Evolutionary conservation across 2,797 vertebrate species (phyloP).

Genomic region (Danio tinwini): DNA sequence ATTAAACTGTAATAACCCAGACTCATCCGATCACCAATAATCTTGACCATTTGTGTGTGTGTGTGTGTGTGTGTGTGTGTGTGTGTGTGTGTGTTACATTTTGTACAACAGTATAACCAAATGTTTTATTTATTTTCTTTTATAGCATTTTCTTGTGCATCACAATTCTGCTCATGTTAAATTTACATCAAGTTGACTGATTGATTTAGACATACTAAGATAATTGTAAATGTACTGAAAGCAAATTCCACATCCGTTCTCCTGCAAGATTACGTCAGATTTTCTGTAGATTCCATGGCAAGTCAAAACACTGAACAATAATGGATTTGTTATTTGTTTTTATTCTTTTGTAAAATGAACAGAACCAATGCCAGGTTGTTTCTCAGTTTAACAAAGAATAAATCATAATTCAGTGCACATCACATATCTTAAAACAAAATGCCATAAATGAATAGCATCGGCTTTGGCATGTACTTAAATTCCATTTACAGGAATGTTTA

Average conservation of each 20-base stretch:
- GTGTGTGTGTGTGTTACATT: too few species aligned
- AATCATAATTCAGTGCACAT: background rate
- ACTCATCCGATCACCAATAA: too few species aligned
- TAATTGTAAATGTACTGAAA: too few species aligned
- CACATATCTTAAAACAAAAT: background rate
- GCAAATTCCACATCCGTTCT: background rate
- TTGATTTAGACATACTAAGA: too few species aligned
- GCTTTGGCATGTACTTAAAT: constrained; percentile 26
- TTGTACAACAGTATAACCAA: too few species aligned
- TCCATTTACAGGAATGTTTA: constrained; percentile 26
- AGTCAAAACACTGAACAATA: background rate
- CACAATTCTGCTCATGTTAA: background rate
- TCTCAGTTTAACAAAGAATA: background rate
- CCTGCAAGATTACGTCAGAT: background rate
- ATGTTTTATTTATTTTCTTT: too few species aligned
- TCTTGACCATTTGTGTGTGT: too few species aligned
- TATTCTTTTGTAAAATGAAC: background rate
- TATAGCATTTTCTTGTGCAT: background rate
- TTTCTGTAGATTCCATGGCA: background rate
- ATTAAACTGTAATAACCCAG: too few species aligned
- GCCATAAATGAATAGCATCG: background rate
- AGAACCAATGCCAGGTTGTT: background rate
- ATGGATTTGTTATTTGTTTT: background rate
- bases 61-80: too few species aligned
- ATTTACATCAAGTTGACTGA: background rate